These are phyloP conservation scores for Naso thynnoides DNA, from an alignment of 2,797 vertebrate genomes.

Conservation along the genomic window DNA sequence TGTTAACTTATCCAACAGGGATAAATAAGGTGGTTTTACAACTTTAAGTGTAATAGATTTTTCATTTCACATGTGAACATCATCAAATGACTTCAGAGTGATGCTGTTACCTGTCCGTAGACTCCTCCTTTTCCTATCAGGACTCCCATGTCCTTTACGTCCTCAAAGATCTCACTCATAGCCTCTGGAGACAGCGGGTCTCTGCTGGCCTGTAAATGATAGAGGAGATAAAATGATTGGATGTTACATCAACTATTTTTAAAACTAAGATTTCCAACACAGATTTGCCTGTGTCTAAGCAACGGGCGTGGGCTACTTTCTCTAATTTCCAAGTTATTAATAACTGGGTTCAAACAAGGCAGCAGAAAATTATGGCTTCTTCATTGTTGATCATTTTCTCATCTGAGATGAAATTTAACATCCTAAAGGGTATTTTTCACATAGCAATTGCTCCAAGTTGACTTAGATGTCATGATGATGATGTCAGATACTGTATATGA, in stretches of 20 bases:
- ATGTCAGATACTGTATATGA: neutral
- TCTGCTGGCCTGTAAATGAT: constrained; percentile 81
- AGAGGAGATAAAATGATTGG: neutral
- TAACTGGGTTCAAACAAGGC: neutral
- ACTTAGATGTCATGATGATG: no score
- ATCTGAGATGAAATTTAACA: neutral
- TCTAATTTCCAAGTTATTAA: neutral
- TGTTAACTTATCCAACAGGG: no score
- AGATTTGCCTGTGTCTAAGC: neutral
- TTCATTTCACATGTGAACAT: neutral
- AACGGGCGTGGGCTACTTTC: neutral
- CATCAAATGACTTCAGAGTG: neutral
- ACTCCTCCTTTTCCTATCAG: constrained; percentile 92
- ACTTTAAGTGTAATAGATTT: no score
- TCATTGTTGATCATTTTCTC: neutral
- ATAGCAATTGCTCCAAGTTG: neutral
- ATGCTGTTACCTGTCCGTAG: constrained; percentile 88
- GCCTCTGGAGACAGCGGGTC: constrained; percentile 86
- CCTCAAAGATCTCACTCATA: constrained; percentile 89
- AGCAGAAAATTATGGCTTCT: neutral
- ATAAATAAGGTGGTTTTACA: no score
- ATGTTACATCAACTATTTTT: neutral
- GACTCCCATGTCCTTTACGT: constrained; percentile 92
- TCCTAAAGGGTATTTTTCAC: neutral
- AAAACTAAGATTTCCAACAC: neutral